Evolutionary conservation across 2,888 invertebrate genomes (phyloP).

Genomic region (Tortrix viridana): DNA sequence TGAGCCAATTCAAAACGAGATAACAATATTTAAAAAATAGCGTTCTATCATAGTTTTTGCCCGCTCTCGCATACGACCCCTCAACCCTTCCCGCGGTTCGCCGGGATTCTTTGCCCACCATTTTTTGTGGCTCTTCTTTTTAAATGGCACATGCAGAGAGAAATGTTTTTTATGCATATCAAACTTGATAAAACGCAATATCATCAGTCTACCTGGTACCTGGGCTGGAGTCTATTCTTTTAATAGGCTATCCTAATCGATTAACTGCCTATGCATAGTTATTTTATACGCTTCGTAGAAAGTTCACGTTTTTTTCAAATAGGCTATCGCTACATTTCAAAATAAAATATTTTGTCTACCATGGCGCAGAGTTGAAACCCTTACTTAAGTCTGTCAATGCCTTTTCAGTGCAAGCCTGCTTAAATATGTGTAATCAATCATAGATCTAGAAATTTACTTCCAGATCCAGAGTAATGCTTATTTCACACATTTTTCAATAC

Average conservation of each 20-base stretch:
- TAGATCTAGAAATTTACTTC: no score
- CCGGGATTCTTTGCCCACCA: constrained; percentile 76
- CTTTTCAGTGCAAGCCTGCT: no score
- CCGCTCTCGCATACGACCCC: constrained; percentile 63
- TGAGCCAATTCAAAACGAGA: constrained; percentile 48
- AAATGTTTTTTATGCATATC: constrained; percentile 66
- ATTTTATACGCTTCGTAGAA: constrained; percentile 39
- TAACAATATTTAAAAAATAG: constrained; percentile 55
- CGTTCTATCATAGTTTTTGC: constrained; percentile 73
- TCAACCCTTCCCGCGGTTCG: constrained; percentile 78
- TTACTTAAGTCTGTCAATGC: no score
- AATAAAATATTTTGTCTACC: neutral
- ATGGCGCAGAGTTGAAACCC: no score
- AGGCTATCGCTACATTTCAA: no score
- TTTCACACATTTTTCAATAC: no score
- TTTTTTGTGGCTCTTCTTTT: constrained; percentile 76
- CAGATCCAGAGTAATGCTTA: no score
- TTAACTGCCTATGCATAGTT: constrained; percentile 57
- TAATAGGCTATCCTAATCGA: constrained; percentile 79
- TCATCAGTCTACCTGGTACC: constrained; percentile 77
- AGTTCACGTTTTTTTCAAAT: constrained; percentile 2
- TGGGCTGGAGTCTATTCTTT: constrained; percentile 65
- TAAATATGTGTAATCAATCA: no score
- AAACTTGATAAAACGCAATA: constrained; percentile 77
- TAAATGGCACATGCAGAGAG: constrained; percentile 83